phyloP scores from a whole-genome alignment of 1,140 invertebrate genomes.

The Thaumetopoea pityocampa region DNA sequence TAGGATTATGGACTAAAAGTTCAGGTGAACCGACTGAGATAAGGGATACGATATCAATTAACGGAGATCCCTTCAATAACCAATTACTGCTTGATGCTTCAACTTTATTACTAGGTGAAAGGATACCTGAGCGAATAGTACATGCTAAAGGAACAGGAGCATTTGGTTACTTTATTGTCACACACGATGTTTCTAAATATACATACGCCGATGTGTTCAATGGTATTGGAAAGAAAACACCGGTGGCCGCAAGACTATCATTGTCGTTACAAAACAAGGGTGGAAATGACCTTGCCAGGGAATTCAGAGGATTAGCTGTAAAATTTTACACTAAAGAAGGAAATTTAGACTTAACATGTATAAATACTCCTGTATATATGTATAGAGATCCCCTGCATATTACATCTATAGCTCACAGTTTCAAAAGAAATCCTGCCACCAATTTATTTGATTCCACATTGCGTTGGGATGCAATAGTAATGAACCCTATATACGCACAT shows the following conservation, averaged over 20 bases:
- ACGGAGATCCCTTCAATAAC: conserved; percentile 80
- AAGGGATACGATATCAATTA: conserved; percentile 76
- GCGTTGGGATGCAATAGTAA: conserved; percentile 68
- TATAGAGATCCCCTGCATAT: conserved; percentile 77
- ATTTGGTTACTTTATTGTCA: conserved; percentile 96
- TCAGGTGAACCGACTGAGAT: conserved; percentile 83
- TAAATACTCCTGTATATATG: conserved; percentile 80
- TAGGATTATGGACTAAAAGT: conserved; percentile 76
- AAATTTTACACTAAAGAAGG: conserved; percentile 87
- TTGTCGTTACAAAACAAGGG: conserved; percentile 90
- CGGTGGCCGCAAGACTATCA: conserved; percentile 83
- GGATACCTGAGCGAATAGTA: conserved; percentile 95
- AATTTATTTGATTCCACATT: neutral
- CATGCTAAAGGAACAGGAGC: conserved; percentile 96
- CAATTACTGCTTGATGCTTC: conserved; percentile 2
- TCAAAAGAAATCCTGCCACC: conserved; percentile 9
- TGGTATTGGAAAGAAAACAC: conserved; percentile 89
- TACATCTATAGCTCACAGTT: neutral
- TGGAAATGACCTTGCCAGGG: conserved; percentile 84
- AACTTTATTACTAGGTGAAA: conserved; percentile 88
- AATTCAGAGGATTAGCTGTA: conserved; percentile 81
- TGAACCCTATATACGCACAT: conserved; percentile 87
- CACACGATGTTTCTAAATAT: conserved; percentile 92
- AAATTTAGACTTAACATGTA: conserved; percentile 82
- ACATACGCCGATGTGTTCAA: conserved; percentile 90